phyloP scores from a whole-genome alignment of 2,113 vertebrate genomes.

The Edolisoma coerulescens region DNA sequence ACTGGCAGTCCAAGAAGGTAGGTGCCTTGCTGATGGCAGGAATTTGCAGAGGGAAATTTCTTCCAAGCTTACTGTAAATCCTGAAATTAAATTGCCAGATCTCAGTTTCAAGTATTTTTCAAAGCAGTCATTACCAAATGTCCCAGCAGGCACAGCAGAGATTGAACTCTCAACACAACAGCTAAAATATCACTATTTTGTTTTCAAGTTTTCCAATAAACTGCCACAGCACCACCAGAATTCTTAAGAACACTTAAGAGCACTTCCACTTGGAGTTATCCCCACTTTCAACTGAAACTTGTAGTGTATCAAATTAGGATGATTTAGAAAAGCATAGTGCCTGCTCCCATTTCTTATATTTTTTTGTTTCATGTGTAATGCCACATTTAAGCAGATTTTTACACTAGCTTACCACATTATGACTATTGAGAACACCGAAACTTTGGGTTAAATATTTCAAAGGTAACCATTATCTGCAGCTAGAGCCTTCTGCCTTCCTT shows the following conservation, averaged over 20 bases:
- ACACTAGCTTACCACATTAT: background rate
- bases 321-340: background rate
- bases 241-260: background rate
- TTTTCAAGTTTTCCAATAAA: background rate
- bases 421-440: background rate
- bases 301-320: background rate
- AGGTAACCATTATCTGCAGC: background rate
- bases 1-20: background rate
- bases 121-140: background rate
- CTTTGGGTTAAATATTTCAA: background rate
- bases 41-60: background rate
- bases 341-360: background rate
- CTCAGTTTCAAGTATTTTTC: background rate
- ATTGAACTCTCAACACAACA: background rate
- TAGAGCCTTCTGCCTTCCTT: background rate
- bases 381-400: background rate
- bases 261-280: background rate
- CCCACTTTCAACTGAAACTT: accelerated
- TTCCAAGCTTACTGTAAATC: background rate
- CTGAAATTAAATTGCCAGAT: background rate
- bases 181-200: background rate
- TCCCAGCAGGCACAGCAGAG: background rate
- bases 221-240: background rate
- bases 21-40: background rate
- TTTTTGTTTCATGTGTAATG: background rate